phyloP scores from a whole-genome alignment of 1,140 invertebrate species.

The Pachyrhynchus sulphureomaculatus region DNA sequence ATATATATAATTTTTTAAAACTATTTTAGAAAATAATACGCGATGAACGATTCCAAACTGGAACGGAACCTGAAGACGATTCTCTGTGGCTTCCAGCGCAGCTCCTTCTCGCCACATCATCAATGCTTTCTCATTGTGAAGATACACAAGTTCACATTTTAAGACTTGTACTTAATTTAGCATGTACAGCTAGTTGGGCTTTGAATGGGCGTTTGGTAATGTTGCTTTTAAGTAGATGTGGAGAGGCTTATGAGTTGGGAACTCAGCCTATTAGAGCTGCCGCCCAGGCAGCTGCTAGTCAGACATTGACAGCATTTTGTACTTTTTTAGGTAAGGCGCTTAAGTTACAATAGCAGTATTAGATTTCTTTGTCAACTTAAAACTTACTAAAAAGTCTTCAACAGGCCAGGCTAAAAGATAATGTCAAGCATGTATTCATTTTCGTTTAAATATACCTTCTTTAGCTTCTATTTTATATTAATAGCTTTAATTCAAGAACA shows the following conservation, averaged over 20 bases:
- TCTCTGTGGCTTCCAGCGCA: constrained; percentile 89
- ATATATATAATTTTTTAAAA: no score
- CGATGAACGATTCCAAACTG: constrained; percentile 88
- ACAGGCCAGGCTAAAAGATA: no score
- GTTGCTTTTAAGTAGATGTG: constrained; percentile 72
- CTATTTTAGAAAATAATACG: constrained; percentile 83
- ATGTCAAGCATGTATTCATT: no score
- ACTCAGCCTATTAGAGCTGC: constrained; percentile 78
- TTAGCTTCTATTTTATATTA: no score
- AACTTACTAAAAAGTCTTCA: background rate
- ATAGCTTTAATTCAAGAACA: no score
- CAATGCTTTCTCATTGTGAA: constrained; percentile 72
- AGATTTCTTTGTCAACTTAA: no score
- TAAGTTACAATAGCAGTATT: no score
- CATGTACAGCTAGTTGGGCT: constrained; percentile 77
- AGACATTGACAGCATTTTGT: constrained; percentile 79
- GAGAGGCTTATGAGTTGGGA: constrained; percentile 71
- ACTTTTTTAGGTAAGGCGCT: constrained; percentile 73
- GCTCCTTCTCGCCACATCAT: constrained; percentile 77
- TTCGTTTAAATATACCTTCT: no score
- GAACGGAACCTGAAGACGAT: constrained; percentile 87
- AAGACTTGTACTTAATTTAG: constrained; percentile 77
- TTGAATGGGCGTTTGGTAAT: constrained; percentile 81
- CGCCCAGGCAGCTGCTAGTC: constrained; percentile 78
- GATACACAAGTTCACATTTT: constrained; percentile 69